A percentile compares a stretch with the other conserved stretches of the same genome.
phyloP scores from a whole-genome alignment of 2,888 invertebrate genomes.

The Amphipyra tragopoginis region DNA sequence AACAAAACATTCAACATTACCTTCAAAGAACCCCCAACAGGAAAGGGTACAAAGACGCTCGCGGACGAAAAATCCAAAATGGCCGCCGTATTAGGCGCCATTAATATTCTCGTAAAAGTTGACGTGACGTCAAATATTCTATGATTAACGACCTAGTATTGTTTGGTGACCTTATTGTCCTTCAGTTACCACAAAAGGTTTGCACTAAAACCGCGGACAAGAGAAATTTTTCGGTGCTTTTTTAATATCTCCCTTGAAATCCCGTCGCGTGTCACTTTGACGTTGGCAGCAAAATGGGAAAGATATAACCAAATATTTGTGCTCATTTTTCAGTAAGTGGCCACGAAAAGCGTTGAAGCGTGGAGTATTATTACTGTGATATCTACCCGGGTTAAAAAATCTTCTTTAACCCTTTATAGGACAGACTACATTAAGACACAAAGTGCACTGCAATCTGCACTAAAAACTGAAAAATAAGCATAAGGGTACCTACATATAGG shows the following conservation, averaged over 20 bases:
- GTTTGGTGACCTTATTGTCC: conserved; percentile 76
- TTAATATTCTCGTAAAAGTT: conserved; percentile 71
- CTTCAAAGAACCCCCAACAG: conserved; percentile 28
- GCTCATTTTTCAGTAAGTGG: conserved; percentile 71
- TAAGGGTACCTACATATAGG: too few species aligned
- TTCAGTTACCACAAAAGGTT: conserved; percentile 68
- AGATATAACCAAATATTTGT: conserved; percentile 76
- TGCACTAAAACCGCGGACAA: conserved; percentile 69
- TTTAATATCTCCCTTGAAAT: conserved; percentile 77
- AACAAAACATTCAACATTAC: conserved; percentile 19
- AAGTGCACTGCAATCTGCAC: too few species aligned
- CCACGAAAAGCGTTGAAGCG: conserved; percentile 38
- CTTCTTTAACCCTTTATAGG: too few species aligned
- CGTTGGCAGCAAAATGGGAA: conserved; percentile 71
- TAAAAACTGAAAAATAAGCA: too few species aligned
- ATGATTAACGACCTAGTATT: conserved; percentile 77
- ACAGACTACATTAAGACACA: too few species aligned
- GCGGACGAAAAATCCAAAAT: conserved; percentile 48
- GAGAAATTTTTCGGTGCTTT: conserved; percentile 67
- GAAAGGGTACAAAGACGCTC: conserved; percentile 46
- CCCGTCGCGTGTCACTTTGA: conserved; percentile 69
- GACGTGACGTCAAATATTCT: conserved; percentile 78
- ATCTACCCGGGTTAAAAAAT: too few species aligned
- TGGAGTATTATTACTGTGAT: neutral
- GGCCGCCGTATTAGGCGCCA: conserved; percentile 59